Evolutionary conservation across 37 sponge, comb jelly and placozoan species (phyloP).

Genomic region (Halichondria panicea): DNA sequence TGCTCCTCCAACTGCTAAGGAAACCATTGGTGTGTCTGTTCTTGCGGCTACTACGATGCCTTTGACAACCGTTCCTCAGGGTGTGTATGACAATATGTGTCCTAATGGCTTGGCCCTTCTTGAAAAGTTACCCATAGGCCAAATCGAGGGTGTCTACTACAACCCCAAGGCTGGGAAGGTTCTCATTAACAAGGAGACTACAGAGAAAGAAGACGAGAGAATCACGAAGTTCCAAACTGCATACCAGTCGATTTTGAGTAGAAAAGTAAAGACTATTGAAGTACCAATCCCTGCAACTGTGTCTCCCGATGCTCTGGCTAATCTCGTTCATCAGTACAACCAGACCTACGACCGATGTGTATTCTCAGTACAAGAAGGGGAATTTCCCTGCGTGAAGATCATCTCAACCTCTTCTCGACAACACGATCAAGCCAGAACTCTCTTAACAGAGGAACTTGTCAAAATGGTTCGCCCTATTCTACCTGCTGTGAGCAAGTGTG

Average conservation of each 20-base stretch:
- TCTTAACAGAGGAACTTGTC: not conserved
- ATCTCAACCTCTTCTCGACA: conserved; percentile 42
- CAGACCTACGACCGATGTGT: conserved; percentile 8
- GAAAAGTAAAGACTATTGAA: not conserved
- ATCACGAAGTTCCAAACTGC: conserved; percentile 10
- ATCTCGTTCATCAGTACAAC: not conserved
- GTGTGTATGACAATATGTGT: not conserved
- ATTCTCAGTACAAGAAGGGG: not conserved
- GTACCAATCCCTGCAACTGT: not conserved
- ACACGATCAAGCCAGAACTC: conserved; percentile 41
- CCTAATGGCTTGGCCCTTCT: conserved; percentile 5
- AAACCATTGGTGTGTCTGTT: too few species aligned
- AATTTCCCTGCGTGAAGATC: conserved; percentile 2
- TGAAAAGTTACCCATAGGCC: conserved; percentile 7
- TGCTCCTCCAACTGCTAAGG: too few species aligned
- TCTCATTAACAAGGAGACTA: not conserved
- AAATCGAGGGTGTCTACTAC: conserved; percentile 3
- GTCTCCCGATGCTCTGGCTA: not conserved
- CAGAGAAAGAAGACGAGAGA: not conserved
- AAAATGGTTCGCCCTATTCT: not conserved
- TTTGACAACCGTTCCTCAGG: too few species aligned
- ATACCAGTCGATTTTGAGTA: conserved; percentile 3
- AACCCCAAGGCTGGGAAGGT: conserved; percentile 1
- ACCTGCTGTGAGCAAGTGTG: not conserved
- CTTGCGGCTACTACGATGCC: too few species aligned